These are phyloP conservation scores for Lordiphosa mommai DNA, from an alignment of 1,140 invertebrate genomes.

Conservation along the genomic window DNA sequence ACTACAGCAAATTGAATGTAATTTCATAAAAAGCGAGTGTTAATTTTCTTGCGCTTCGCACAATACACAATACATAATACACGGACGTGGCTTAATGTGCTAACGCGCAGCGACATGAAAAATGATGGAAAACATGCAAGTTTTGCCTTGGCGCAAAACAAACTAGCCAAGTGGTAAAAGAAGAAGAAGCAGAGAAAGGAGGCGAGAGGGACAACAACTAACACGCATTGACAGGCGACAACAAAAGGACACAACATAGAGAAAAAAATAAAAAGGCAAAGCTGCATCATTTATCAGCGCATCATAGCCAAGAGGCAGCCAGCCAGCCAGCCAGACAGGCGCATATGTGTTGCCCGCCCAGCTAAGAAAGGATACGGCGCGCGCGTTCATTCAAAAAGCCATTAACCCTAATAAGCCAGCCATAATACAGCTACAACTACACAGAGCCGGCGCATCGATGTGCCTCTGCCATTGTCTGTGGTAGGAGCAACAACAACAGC, in stretches of 20 bases:
- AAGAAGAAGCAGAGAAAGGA: constrained; percentile 27
- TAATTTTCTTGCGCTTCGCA: constrained; percentile 61
- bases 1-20: constrained; percentile 75
- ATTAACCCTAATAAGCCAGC: constrained; percentile 70
- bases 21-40: constrained; percentile 76
- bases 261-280: constrained; percentile 26
- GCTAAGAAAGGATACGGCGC: constrained; percentile 59
- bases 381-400: constrained; percentile 71
- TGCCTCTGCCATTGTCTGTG: constrained; percentile 19
- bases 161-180: constrained; percentile 28
- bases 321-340: constrained; percentile 13
- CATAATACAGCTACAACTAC: constrained; percentile 2
- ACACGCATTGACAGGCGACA: constrained; percentile 54
- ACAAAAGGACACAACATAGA: constrained; percentile 23
- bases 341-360: constrained; percentile 43
- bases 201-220: constrained; percentile 11
- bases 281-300: constrained; percentile 69
- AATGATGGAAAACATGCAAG: constrained; percentile 67
- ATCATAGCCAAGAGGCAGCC: constrained; percentile 34
- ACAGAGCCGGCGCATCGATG: constrained; percentile 24
- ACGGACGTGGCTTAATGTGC: constrained; percentile 65
- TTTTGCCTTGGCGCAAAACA: constrained; percentile 25
- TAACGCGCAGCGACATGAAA: constrained; percentile 74
- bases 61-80: constrained; percentile 41
- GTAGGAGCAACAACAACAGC: not conserved